A percentile compares a stretch with the other conserved stretches of the same genome.
Evolutionary conservation across 2,888 invertebrate species (phyloP).

Genomic region (Ennomos erosarius): DNA sequence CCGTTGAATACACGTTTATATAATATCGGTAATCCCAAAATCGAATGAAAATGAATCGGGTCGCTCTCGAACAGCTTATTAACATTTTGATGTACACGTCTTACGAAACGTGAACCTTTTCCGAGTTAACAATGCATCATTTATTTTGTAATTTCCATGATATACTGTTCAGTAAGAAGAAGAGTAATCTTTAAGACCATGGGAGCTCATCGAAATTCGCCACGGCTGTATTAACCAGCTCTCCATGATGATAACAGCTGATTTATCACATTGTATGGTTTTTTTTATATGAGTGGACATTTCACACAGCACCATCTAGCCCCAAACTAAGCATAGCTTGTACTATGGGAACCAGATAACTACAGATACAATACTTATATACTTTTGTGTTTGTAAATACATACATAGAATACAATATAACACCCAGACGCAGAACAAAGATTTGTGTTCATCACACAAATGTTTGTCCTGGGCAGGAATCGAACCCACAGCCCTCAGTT

Average conservation of each 20-base stretch:
- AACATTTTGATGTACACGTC: conserved; percentile 49
- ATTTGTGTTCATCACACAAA: too few relatives aligned
- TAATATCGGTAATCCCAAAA: conserved; percentile 33
- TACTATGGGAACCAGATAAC: too few relatives aligned
- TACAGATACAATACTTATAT: too few relatives aligned
- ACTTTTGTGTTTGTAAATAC: too few relatives aligned
- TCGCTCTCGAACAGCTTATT: conserved; percentile 42
- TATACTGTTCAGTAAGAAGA: conserved; percentile 43
- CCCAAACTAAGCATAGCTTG: too few relatives aligned
- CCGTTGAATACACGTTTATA: conserved; percentile 12
- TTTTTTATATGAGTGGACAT: too few relatives aligned
- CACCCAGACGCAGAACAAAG: too few relatives aligned
- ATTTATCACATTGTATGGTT: conserved; percentile 14
- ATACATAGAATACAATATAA: too few relatives aligned
- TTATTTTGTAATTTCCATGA: conserved; percentile 49
- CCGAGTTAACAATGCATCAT: conserved; percentile 46
- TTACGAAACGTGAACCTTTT: conserved; percentile 53
- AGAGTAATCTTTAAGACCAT: conserved; percentile 32
- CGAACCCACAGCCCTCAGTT: too few relatives aligned
- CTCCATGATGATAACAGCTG: conserved; percentile 23
- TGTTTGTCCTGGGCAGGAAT: too few relatives aligned
- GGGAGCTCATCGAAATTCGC: conserved; percentile 44
- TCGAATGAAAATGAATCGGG: conserved; percentile 39
- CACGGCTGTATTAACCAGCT: conserved; percentile 31
- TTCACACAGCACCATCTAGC: too few relatives aligned